These are phyloP conservation scores for Drymonia ruficornis DNA, from an alignment of 2,888 invertebrate species.

Conservation along the genomic window DNA sequence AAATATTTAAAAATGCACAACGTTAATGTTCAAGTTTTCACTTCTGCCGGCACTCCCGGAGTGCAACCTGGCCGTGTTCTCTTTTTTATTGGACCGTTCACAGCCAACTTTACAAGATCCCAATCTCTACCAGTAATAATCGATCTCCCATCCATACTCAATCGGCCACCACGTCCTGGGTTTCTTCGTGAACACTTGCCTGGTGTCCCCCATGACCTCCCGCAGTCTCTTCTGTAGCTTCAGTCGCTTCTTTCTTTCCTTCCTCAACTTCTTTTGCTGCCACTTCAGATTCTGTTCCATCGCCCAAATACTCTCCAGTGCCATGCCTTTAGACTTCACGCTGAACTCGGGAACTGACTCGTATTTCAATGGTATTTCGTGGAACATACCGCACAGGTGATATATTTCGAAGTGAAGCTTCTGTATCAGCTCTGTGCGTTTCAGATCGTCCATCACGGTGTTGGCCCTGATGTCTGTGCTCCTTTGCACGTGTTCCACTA, in stretches of 20 bases:
- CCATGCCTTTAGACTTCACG: neutral
- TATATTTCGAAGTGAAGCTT: constrained; percentile 30
- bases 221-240: neutral
- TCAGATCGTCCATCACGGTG: constrained; percentile 24
- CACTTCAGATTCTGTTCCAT: fast-evolving
- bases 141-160: constrained; percentile 54
- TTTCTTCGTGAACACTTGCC: too few species aligned
- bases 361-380: constrained; percentile 50
- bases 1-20: too few species aligned
- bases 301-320: fast-evolving
- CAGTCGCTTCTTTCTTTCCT: neutral
- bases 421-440: constrained; percentile 16
- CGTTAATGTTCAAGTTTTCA: too few species aligned
- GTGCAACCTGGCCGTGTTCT: too few species aligned
- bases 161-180: constrained; percentile 32
- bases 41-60: too few species aligned
- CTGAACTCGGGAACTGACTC: neutral
- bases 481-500: constrained; percentile 32
- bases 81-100: too few species aligned
- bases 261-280: neutral
- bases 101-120: too few species aligned
- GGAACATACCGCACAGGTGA: constrained; percentile 48
- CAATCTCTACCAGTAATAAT: constrained; percentile 39
- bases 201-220: too few species aligned
- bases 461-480: constrained; percentile 9